Conservation (phyloP, 2,113 vertebrate species). For the Lanius collurio region DNA sequence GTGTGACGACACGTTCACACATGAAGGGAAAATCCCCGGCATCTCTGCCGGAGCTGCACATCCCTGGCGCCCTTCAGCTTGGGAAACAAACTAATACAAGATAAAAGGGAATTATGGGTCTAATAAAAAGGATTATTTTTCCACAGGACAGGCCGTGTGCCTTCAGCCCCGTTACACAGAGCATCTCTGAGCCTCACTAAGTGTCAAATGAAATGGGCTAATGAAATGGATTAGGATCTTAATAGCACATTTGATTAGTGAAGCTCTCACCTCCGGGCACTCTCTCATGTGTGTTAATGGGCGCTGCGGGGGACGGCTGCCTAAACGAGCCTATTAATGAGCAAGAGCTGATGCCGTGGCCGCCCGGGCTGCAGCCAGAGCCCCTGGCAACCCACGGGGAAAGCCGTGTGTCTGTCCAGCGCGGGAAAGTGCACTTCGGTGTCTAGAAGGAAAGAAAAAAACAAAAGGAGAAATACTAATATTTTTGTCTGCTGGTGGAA, state of each 20-base stretch:
- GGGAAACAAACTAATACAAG: background rate
- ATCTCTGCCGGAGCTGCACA: background rate
- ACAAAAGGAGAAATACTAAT: background rate
- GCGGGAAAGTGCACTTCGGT: rapidly evolving
- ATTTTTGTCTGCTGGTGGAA: background rate
- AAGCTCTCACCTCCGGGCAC: constrained; percentile 16
- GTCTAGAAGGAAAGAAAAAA: background rate
- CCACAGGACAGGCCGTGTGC: background rate
- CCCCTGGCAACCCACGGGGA: background rate
- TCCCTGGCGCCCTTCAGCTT: background rate
- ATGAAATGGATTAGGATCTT: constrained; percentile 53
- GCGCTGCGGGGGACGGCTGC: background rate
- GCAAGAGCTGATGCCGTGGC: background rate
- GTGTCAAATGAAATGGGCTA: constrained; percentile 22
- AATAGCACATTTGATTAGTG: constrained; percentile 39
- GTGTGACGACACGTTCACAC: background rate
- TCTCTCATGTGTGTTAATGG: constrained; percentile 18
- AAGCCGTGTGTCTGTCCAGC: background rate
- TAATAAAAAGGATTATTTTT: constrained; percentile 13
- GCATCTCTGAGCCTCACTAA: background rate
- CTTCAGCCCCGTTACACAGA: background rate
- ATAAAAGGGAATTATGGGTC: background rate
- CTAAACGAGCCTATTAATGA: background rate
- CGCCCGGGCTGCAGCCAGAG: rapidly evolving
- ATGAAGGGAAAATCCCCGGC: background rate